Conservation (phyloP, 2,113 vertebrate genomes). For the Xiphias gladius region DNA sequence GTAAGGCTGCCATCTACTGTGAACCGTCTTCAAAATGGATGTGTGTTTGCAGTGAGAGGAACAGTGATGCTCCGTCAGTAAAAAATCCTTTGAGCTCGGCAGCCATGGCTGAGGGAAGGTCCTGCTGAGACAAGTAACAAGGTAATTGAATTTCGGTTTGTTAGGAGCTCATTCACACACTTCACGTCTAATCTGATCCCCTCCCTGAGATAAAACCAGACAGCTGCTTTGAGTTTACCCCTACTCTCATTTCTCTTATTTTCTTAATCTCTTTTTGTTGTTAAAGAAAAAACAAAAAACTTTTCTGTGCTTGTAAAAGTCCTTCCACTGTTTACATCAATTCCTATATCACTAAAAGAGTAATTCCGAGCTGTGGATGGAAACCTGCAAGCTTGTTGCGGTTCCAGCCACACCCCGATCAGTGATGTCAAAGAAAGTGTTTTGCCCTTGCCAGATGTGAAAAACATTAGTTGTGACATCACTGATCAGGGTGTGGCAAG, state of each 20-base stretch:
- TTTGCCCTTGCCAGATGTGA: neutral
- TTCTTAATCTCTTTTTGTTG: too few species aligned
- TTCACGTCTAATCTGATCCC: slow-evolving; percentile 31
- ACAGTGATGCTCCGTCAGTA: slow-evolving; percentile 15
- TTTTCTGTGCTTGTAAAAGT: too few species aligned
- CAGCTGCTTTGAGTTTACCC: slow-evolving; percentile 10
- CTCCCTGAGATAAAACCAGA: slow-evolving; percentile 1
- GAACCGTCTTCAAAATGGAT: slow-evolving; percentile 29
- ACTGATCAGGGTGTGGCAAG: neutral
- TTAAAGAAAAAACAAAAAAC: too few species aligned
- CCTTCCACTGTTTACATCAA: neutral
- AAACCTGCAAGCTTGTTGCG: neutral
- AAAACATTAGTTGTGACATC: slow-evolving; percentile 1
- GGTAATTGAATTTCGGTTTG: slow-evolving; percentile 58
- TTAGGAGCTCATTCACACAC: slow-evolving; percentile 33
- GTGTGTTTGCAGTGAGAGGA: slow-evolving; percentile 43
- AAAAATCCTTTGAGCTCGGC: slow-evolving; percentile 23
- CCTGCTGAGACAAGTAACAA: slow-evolving; percentile 56
- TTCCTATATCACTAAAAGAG: neutral
- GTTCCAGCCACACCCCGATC: neutral
- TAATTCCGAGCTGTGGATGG: neutral
- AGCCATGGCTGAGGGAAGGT: slow-evolving; percentile 24
- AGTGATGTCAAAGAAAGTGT: neutral
- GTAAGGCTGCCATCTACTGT: slow-evolving; percentile 79
- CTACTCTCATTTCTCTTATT: slow-evolving; percentile 9